Conservation (phyloP, 1,140 invertebrate species). For the Hycleus phaleratus region DNA sequence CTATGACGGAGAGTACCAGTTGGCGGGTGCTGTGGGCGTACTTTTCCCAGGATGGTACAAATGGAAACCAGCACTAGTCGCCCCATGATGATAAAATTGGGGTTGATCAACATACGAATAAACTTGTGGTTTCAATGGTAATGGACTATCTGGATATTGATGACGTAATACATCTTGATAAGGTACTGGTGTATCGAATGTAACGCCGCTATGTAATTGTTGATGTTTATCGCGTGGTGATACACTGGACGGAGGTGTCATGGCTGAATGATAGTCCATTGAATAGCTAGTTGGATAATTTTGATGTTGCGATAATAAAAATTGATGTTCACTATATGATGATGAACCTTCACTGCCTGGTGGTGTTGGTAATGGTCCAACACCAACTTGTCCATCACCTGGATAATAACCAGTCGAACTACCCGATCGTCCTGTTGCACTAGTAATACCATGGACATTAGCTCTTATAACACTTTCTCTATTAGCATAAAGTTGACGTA, state of each 20-base stretch:
- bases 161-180: constrained; percentile 53
- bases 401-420: constrained; percentile 35
- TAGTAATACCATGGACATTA: constrained; percentile 68
- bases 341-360: constrained; percentile 76
- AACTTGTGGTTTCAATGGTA: constrained; percentile 85
- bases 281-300: constrained; percentile 56
- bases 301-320: constrained; percentile 54
- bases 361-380: constrained; percentile 74
- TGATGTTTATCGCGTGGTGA: constrained; percentile 83
- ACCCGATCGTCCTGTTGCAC: constrained; percentile 42
- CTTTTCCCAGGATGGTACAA: constrained; percentile 73
- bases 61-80: constrained; percentile 71
- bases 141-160: constrained; percentile 60
- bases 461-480: constrained; percentile 90
- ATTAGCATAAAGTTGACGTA: constrained; percentile 86
- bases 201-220: constrained; percentile 43
- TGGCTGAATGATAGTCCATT: constrained; percentile 80
- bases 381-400: constrained; percentile 45
- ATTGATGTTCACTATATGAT: constrained; percentile 60
- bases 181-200: constrained; percentile 41
- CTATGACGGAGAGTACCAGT: constrained; percentile 73
- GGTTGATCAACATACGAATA: constrained; percentile 71
- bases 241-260: constrained; percentile 91
- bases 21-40: constrained; percentile 48
- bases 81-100: constrained; percentile 72